Evolutionary conservation across 92 coral and sea anemone genomes (phyloP).

Genomic region (Metridium senile): DNA sequence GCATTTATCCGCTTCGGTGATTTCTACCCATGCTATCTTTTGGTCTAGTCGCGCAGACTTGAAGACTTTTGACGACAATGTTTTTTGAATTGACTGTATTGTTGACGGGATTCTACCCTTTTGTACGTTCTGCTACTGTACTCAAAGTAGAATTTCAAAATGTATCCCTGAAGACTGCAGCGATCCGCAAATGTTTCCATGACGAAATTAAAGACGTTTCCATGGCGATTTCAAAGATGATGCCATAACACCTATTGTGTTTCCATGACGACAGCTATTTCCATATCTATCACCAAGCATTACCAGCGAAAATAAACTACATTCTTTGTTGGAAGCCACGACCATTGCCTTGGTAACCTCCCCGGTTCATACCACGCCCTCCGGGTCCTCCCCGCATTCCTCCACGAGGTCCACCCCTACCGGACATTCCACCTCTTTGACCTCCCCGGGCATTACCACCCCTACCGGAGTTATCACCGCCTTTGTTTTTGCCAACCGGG

Average conservation of each 20-base stretch:
- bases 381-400: slow-evolving; percentile 78
- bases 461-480: slow-evolving; percentile 89
- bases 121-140: too few species aligned
- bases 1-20: too few species aligned
- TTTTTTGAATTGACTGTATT: too few species aligned
- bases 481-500: slow-evolving; percentile 92
- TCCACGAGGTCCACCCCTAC: slow-evolving; percentile 77
- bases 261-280: background rate
- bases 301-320: background rate
- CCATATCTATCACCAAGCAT: background rate
- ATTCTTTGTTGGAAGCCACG: slow-evolving; percentile 37
- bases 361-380: slow-evolving; percentile 66
- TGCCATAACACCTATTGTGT: background rate
- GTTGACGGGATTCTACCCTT: too few species aligned
- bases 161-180: too few species aligned
- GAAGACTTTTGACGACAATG: too few species aligned
- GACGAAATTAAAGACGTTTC: too few species aligned
- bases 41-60: too few species aligned
- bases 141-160: too few species aligned
- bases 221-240: too few species aligned
- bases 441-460: slow-evolving; percentile 77
- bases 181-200: too few species aligned
- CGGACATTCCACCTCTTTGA: slow-evolving; percentile 61
- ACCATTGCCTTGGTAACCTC: slow-evolving; percentile 53
- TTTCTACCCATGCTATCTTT: too few species aligned